A percentile compares a stretch with the other conserved stretches of the same genome.
Evolutionary conservation across 2,888 invertebrate species (phyloP).

Genomic region (Clepsis dumicolana): DNA sequence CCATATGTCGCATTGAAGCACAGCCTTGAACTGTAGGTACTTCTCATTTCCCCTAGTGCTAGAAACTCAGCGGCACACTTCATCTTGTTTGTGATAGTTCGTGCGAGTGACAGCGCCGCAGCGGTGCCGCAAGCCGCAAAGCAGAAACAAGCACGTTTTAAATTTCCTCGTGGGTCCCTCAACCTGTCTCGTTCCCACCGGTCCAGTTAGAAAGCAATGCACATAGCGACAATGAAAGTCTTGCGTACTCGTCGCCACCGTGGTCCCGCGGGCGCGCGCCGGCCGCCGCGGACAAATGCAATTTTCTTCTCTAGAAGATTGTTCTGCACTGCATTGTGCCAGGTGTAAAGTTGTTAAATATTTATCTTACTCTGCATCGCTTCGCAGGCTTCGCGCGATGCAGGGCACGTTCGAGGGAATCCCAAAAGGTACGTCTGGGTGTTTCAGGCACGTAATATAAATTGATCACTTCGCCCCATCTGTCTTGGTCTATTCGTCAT

Average conservation of each 20-base stretch:
- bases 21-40: too few species aligned
- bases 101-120: neutral
- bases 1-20: too few species aligned
- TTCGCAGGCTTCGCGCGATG: neutral
- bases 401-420: neutral
- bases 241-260: neutral
- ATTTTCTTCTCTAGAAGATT: constrained; percentile 1
- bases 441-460: neutral
- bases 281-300: constrained; percentile 12
- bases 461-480: neutral
- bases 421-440: neutral
- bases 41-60: neutral
- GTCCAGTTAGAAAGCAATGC: neutral
- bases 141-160: neutral
- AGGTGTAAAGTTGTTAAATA: constrained; percentile 1
- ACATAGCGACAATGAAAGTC: neutral
- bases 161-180: neutral
- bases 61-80: neutral
- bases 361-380: neutral
- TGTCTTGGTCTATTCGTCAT: constrained; percentile 5
- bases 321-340: constrained; percentile 9
- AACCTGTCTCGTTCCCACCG: neutral
- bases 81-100: neutral
- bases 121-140: neutral
- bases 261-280: neutral